These are phyloP conservation scores for Lycophotia porphyrea DNA, from an alignment of 2,888 invertebrate genomes.

Conservation along the genomic window DNA sequence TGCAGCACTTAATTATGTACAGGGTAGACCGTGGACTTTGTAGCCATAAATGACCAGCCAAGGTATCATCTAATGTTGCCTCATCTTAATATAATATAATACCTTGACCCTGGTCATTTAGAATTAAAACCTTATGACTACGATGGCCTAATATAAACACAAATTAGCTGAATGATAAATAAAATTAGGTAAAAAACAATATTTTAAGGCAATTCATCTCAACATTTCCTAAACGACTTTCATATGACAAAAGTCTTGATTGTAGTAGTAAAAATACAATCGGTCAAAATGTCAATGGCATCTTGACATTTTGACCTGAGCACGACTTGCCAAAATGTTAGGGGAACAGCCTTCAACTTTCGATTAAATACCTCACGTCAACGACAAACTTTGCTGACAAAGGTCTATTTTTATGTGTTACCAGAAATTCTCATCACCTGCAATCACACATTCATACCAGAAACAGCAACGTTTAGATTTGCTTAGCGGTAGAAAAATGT, in stretches of 20 bases:
- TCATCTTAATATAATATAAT: not conserved
- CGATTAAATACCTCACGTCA: conserved; percentile 9
- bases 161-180: not conserved
- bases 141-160: not conserved
- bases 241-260: not conserved
- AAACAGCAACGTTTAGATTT: not conserved
- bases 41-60: not conserved
- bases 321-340: conserved; percentile 7
- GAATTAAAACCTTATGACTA: not conserved
- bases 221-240: too few relatives aligned
- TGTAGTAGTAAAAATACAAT: not conserved
- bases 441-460: not conserved
- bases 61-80: conserved; percentile 16
- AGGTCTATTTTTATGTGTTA: not conserved
- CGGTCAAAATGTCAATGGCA: not conserved
- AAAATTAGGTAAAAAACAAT: not conserved
- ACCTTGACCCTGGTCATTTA: not conserved
- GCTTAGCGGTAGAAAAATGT: not conserved
- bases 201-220: not conserved
- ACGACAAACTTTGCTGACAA: not conserved
- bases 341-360: conserved; percentile 14
- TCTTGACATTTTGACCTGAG: conserved; percentile 22
- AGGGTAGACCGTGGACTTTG: not conserved
- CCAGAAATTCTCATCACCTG: not conserved
- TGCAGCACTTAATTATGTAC: not conserved